A percentile compares a stretch with the other conserved stretches of the same genome.
Evolutionary conservation across 92 coral and sea anemone species (phyloP).

Genomic region (Palythoa caribaeorum): DNA sequence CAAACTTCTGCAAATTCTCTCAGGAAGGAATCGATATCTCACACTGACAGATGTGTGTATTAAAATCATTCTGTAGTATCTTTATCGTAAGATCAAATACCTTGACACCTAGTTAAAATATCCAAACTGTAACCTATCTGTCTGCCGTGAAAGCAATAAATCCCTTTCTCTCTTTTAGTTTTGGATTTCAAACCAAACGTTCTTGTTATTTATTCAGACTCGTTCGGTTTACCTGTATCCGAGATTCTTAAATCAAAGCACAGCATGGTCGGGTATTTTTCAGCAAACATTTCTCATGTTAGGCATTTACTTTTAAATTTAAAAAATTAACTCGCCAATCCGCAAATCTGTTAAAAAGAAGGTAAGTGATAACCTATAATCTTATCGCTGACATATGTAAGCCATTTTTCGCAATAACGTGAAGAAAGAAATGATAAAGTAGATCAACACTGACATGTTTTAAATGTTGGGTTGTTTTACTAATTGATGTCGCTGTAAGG

Average conservation of each 20-base stretch:
- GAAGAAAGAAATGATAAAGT: not conserved
- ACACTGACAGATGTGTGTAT: constrained; percentile 25
- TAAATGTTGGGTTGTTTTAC: not conserved
- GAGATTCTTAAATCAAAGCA: constrained; percentile 1
- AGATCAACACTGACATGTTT: too few relatives aligned
- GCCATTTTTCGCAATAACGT: not conserved
- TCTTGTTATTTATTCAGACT: constrained; percentile 10
- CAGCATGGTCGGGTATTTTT: not conserved
- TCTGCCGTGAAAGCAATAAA: constrained; percentile 36
- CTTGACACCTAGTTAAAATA: constrained; percentile 55
- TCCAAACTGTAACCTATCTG: constrained; percentile 50
- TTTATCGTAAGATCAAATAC: constrained; percentile 43
- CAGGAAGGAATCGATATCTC: constrained; percentile 52
- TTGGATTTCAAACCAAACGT: not conserved
- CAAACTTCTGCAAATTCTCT: constrained; percentile 26
- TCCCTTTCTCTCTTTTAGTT: constrained; percentile 5
- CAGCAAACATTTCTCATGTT: not conserved
- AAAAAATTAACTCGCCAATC: not conserved
- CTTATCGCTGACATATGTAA: not conserved
- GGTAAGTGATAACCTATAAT: not conserved
- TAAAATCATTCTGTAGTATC: constrained; percentile 11
- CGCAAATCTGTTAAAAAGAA: not conserved
- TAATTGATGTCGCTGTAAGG: not conserved
- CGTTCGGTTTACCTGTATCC: not conserved
- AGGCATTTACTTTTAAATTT: not conserved